phyloP scores from a whole-genome alignment of 2,113 vertebrate species.

The Lanius collurio region DNA sequence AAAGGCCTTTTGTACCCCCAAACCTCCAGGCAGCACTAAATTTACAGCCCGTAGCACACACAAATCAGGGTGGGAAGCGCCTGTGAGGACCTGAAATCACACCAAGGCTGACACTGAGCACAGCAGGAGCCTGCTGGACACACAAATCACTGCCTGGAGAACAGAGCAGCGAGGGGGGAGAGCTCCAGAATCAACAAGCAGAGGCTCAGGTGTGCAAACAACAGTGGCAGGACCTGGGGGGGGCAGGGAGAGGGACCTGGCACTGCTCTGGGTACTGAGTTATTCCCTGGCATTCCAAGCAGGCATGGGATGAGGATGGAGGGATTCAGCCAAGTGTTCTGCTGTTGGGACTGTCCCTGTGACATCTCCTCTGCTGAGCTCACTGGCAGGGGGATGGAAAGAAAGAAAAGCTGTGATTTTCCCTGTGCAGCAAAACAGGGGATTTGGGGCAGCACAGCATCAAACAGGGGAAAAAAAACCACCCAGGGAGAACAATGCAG shows the following conservation, averaged over 20 bases:
- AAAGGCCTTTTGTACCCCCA: background rate
- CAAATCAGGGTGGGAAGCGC: background rate
- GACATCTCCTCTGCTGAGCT: background rate
- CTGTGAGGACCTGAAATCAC: background rate
- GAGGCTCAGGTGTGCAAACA: background rate
- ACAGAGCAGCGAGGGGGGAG: background rate
- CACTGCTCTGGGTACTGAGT: background rate
- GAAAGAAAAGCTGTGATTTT: background rate
- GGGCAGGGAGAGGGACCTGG: background rate
- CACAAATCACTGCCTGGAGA: background rate
- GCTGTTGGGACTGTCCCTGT: background rate
- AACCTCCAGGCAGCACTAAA: background rate
- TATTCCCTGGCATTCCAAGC: background rate
- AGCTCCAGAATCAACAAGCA: background rate
- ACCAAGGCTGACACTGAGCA: background rate
- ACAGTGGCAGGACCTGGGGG: background rate
- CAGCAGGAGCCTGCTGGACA: background rate
- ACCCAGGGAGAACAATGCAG: background rate
- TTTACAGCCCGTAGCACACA: background rate
- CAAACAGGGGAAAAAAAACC: background rate
- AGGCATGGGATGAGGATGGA: background rate
- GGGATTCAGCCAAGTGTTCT: background rate
- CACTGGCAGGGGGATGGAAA: rapidly evolving
- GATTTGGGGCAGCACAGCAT: background rate
- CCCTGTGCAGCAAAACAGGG: rapidly evolving